These are phyloP conservation scores for Sinohyriopsis cumingii DNA, from an alignment of 2,888 invertebrate genomes.

Conservation along the genomic window DNA sequence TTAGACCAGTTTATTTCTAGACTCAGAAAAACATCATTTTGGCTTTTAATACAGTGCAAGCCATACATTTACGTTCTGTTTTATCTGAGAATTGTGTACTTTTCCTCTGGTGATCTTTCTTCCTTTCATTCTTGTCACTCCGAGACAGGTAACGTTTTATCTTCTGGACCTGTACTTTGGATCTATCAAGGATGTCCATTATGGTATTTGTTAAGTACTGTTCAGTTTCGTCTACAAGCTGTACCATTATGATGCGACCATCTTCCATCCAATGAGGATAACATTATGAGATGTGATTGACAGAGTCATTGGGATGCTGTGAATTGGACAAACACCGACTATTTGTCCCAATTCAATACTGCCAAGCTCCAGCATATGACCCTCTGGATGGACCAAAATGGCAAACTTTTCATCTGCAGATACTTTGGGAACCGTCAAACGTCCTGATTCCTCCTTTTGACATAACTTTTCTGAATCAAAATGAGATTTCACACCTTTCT, in stretches of 20 bases:
- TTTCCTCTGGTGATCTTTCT: too few species aligned
- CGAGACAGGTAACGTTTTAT: too few species aligned
- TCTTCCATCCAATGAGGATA: constrained; percentile 50
- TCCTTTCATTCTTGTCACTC: too few species aligned
- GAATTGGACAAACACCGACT: constrained; percentile 39
- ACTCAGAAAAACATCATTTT: too few species aligned
- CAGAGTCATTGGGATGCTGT: constrained; percentile 45
- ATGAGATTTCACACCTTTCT: constrained; percentile 29
- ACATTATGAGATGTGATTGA: constrained; percentile 33
- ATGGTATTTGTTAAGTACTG: background rate
- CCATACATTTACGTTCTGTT: too few species aligned
- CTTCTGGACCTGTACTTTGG: too few species aligned
- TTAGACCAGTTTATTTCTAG: too few species aligned
- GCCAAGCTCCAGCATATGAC: constrained; percentile 40
- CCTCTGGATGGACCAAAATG: constrained; percentile 33
- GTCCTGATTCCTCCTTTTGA: constrained; percentile 14
- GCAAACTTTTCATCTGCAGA: constrained; percentile 37
- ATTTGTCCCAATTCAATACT: constrained; percentile 23
- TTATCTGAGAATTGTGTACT: too few species aligned
- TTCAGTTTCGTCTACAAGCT: too few species aligned
- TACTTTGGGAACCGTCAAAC: constrained; percentile 30
- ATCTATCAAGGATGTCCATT: too few species aligned
- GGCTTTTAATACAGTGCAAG: too few species aligned
- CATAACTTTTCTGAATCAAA: constrained; percentile 40
- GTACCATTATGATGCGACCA: constrained; percentile 49